Conservation (phyloP, 1,140 invertebrate genomes). For the Eufriesea mexicana region DNA sequence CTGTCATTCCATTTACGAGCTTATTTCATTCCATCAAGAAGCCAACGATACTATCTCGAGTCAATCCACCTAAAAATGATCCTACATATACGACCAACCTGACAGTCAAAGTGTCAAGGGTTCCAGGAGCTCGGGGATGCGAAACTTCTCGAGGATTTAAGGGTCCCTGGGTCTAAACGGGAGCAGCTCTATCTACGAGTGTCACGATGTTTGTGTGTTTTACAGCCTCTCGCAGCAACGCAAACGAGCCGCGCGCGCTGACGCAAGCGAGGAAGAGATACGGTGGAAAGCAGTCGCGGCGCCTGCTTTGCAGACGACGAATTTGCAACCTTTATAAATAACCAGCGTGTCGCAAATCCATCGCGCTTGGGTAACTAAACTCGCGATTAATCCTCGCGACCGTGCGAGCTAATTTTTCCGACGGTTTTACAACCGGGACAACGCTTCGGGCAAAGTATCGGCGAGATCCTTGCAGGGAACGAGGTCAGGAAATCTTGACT, state of each 20-base stretch:
- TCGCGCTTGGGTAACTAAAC: not conserved
- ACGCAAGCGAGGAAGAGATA: not conserved
- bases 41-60: no score
- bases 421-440: not conserved
- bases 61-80: no score
- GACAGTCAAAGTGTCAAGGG: no score
- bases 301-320: not conserved
- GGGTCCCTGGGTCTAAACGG: no score
- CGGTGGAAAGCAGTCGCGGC: not conserved
- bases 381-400: not conserved
- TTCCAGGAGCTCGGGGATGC: no score
- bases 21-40: no score
- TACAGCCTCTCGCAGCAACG: not conserved
- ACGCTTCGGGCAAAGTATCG: not conserved
- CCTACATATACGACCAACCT: no score
- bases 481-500: not conserved
- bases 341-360: not conserved
- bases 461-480: no score
- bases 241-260: not conserved
- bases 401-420: not conserved
- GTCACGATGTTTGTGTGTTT: not conserved
- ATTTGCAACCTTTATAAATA: not conserved
- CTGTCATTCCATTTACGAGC: no score
- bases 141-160: not conserved
- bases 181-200: not conserved